phyloP scores from a whole-genome alignment of 2,113 vertebrate species.

The Hassar affinis region DNA sequence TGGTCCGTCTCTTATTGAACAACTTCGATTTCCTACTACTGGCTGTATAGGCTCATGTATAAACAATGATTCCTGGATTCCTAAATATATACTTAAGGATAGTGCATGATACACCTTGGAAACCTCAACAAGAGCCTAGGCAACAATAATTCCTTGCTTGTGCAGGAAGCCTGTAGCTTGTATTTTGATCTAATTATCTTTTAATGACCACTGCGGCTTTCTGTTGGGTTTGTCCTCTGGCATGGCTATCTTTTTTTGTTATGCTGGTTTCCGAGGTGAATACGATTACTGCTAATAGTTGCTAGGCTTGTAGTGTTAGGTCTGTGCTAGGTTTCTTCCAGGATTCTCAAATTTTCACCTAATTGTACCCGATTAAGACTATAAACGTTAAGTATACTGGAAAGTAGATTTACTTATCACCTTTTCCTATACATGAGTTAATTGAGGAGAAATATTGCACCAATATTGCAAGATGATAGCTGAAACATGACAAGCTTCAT shows the following conservation, averaged over 20 bases:
- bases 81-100: background rate
- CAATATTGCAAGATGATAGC: no score
- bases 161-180: constrained; percentile 1
- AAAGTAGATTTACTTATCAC: background rate
- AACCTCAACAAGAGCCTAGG: background rate
- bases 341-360: background rate
- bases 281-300: background rate
- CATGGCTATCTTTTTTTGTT: background rate
- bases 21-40: background rate
- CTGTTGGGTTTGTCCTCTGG: background rate
- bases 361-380: background rate
- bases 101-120: background rate
- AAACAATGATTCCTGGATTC: background rate
- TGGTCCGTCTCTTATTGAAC: background rate
- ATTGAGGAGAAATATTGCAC: no score
- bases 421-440: background rate
- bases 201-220: background rate
- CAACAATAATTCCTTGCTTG: background rate
- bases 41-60: background rate
- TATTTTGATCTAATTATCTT: constrained; percentile 17
- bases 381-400: background rate
- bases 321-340: background rate
- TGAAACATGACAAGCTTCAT: no score
- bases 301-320: background rate
- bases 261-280: background rate